Conservation (phyloP, 2,888 invertebrate species). For the Tipula vernalis region DNA sequence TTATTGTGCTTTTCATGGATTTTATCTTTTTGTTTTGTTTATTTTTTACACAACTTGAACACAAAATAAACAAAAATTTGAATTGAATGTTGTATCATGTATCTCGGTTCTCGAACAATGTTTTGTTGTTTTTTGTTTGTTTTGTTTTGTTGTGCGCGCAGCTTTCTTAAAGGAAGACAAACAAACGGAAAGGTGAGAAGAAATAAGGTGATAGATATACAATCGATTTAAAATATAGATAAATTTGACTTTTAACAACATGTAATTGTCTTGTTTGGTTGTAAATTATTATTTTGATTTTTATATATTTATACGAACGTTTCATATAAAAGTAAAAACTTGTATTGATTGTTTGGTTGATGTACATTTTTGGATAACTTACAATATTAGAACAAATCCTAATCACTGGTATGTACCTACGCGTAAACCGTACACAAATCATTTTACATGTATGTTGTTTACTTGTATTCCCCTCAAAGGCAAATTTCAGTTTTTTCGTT, state of each 20-base stretch:
- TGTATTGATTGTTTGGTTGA: no score
- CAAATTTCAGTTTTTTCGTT: neutral
- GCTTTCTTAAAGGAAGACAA: neutral
- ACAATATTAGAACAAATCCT: no score
- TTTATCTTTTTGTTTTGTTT: neutral
- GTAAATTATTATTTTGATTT: neutral
- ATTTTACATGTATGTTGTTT: neutral
- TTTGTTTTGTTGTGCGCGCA: neutral
- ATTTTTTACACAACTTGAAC: neutral
- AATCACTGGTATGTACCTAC: neutral
- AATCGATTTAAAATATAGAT: neutral
- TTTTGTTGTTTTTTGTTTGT: neutral
- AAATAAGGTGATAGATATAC: neutral
- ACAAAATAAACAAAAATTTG: neutral
- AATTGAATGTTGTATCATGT: neutral
- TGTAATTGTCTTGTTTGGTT: conserved; percentile 4
- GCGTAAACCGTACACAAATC: neutral
- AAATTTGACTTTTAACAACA: neutral
- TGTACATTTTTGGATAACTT: no score
- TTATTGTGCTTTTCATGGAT: neutral
- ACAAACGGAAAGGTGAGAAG: neutral
- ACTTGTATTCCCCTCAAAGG: neutral
- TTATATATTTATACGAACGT: neutral
- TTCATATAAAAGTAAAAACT: no score
- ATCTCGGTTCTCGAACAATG: neutral